These are phyloP conservation scores for Megathymus violae DNA, from an alignment of 1,140 invertebrate genomes.

Conservation along the genomic window DNA sequence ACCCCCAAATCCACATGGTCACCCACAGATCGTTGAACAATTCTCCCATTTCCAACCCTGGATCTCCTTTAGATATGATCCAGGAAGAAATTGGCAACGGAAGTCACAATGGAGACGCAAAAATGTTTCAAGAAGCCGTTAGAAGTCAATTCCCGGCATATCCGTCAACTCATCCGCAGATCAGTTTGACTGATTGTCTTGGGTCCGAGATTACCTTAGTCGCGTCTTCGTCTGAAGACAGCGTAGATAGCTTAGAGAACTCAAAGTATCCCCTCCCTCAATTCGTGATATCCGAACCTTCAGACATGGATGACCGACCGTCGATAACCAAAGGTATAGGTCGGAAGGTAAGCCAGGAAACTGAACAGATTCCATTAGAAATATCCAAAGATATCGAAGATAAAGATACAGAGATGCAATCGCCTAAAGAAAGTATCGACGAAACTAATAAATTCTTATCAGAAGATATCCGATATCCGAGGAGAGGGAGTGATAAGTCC, in stretches of 20 bases:
- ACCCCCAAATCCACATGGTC: constrained; percentile 75
- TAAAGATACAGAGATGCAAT: constrained; percentile 66
- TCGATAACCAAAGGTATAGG: constrained; percentile 92
- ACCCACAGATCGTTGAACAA: constrained; percentile 85
- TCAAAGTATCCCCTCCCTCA: constrained; percentile 84
- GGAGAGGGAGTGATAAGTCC: constrained; percentile 85
- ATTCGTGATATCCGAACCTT: constrained; percentile 89
- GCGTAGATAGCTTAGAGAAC: constrained; percentile 85
- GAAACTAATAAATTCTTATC: constrained; percentile 61
- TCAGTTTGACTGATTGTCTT: constrained; percentile 94
- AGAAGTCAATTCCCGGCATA: constrained; percentile 46
- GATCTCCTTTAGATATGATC: constrained; percentile 92
- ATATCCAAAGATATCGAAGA: constrained; percentile 44
- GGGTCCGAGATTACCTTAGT: constrained; percentile 92
- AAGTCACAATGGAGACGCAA: constrained; percentile 51
- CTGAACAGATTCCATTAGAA: constrained; percentile 57
- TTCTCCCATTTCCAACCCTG: constrained; percentile 85
- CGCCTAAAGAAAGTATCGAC: constrained; percentile 63
- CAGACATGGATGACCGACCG: constrained; percentile 89
- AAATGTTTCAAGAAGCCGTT: constrained; percentile 49
- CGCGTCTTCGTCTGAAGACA: constrained; percentile 88
- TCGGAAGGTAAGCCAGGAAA: constrained; percentile 86
- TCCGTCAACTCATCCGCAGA: constrained; percentile 88
- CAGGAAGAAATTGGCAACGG: constrained; percentile 89
- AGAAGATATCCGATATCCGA: constrained; percentile 64